These are phyloP conservation scores for Muscina levida DNA, from an alignment of 2,888 invertebrate genomes.

Conservation along the genomic window DNA sequence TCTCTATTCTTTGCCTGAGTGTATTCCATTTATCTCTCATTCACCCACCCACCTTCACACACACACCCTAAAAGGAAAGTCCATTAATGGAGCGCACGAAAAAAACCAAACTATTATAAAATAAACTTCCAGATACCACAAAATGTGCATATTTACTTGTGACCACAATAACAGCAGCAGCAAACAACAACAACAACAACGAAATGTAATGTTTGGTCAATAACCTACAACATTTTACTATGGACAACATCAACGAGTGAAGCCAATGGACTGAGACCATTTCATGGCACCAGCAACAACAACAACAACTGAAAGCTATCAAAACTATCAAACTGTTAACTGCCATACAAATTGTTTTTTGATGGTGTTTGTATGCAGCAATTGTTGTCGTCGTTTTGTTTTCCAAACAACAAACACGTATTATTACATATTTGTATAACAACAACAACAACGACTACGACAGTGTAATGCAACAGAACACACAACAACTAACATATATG, in stretches of 20 bases:
- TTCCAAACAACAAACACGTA: not conserved
- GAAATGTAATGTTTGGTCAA: slow-evolving; percentile 1
- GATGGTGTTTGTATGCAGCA: not conserved
- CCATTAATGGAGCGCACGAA: too few species aligned
- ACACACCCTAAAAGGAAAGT: too few species aligned
- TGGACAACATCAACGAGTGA: not conserved
- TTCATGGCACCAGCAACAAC: too few species aligned
- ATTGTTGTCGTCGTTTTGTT: not conserved
- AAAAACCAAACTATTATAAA: too few species aligned
- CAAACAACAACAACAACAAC: too few species aligned
- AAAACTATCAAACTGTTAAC: slow-evolving; percentile 6
- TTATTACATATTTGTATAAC: not conserved
- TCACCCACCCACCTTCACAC: too few species aligned
- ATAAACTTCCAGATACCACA: too few species aligned
- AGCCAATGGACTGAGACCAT: not conserved
- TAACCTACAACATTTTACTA: not conserved
- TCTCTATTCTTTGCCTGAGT: too few species aligned
- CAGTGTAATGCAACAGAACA: too few species aligned
- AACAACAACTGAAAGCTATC: not conserved
- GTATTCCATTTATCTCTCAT: too few species aligned
- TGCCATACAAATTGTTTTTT: not conserved
- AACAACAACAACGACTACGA: not conserved
- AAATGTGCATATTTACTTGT: not conserved
- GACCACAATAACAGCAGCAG: not conserved
- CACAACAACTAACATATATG: too few species aligned